Conservation (phyloP, 2,113 vertebrate species). For the Tauraco erythrolophus region DNA sequence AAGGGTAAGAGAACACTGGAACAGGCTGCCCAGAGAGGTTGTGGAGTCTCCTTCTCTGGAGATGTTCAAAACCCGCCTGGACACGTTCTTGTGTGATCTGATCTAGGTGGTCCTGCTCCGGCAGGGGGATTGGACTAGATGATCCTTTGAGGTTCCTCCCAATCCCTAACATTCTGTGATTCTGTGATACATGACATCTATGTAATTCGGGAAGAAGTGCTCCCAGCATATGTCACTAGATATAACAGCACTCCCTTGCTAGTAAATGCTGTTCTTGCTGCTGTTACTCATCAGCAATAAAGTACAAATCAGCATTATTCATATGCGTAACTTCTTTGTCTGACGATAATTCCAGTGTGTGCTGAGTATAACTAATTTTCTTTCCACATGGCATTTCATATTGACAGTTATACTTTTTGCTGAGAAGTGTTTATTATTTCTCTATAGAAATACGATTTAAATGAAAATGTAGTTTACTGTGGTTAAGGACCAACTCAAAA, state of each 20-base stretch:
- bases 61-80: too few species aligned
- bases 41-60: too few species aligned
- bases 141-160: too few species aligned
- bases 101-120: too few species aligned
- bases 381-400: background rate
- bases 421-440: background rate
- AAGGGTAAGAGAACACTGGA: too few species aligned
- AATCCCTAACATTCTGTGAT: too few species aligned
- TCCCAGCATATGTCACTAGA: background rate
- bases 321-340: background rate
- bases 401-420: background rate
- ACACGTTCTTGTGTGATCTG: too few species aligned
- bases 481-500: background rate
- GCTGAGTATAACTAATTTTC: background rate
- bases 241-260: background rate
- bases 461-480: background rate
- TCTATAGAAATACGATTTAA: background rate
- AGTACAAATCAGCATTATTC: background rate
- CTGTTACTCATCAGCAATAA: background rate
- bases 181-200: background rate
- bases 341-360: background rate
- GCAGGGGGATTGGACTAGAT: too few species aligned
- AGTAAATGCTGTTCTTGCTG: background rate
- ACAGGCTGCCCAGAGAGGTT: too few species aligned
- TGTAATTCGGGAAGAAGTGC: background rate